Conservation (phyloP, 2,797 vertebrate genomes). For the Pelochelys cantorii region DNA sequence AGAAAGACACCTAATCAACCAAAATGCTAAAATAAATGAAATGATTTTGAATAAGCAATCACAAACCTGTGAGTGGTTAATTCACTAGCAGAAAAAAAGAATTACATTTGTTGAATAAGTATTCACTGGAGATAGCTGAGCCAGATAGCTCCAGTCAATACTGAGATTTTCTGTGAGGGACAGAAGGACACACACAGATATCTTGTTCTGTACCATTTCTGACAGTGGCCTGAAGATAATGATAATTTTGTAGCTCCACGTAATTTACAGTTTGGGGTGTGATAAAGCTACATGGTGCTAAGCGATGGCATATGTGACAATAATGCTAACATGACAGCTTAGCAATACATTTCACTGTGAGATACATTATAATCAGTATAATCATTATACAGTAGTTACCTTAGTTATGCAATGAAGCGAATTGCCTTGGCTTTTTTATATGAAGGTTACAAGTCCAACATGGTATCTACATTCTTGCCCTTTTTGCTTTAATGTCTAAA, state of each 20-base stretch:
- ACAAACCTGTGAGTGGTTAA: background rate
- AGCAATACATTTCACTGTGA: background rate
- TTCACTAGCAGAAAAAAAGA: background rate
- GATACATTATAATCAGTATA: background rate
- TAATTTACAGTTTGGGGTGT: background rate
- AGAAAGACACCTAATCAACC: background rate
- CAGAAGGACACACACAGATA: background rate
- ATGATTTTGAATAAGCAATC: background rate
- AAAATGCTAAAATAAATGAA: background rate
- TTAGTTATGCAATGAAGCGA: background rate
- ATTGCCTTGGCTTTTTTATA: accelerated
- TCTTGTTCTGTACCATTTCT: constrained; percentile 10
- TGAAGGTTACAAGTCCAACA: background rate
- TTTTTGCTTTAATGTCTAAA: background rate
- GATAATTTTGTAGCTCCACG: background rate
- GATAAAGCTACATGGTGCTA: background rate
- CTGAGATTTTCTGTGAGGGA: accelerated
- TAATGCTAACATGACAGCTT: background rate
- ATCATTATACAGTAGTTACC: accelerated
- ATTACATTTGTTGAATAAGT: background rate
- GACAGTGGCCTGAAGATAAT: background rate
- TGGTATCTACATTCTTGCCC: background rate
- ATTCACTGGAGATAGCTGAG: background rate
- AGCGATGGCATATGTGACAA: background rate
- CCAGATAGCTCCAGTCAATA: background rate